Evolutionary conservation across 2,113 vertebrate genomes (phyloP).

Genomic region (Gallinago media): DNA sequence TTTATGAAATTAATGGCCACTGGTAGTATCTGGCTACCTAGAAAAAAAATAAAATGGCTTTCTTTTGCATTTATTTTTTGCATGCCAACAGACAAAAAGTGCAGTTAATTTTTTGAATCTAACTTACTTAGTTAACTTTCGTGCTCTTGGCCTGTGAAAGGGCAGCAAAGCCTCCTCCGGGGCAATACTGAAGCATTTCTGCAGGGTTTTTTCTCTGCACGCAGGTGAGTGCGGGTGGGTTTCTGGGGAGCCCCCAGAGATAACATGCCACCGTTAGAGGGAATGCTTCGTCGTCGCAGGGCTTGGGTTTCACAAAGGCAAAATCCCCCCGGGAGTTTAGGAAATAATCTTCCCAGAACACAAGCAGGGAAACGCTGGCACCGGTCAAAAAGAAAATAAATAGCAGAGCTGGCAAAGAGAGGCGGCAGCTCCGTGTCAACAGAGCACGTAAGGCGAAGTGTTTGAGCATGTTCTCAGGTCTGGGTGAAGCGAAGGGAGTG

Average conservation of each 20-base stretch:
- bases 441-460: background rate
- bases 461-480: background rate
- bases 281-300: background rate
- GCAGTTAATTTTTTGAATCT: background rate
- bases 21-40: background rate
- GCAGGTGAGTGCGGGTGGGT: background rate
- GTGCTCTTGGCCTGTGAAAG: rapidly evolving
- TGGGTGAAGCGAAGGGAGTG: background rate
- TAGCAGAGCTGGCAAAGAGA: constrained; percentile 2
- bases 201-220: background rate
- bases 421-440: background rate
- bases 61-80: background rate
- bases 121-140: background rate
- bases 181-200: rapidly evolving
- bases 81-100: background rate
- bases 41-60: background rate
- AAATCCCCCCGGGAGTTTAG: background rate
- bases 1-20: rapidly evolving
- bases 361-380: background rate
- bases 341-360: constrained; percentile 35
- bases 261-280: background rate
- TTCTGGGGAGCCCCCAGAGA: background rate
- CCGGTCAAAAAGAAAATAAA: background rate
- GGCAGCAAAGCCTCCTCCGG: background rate
- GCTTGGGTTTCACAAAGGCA: background rate